Evolutionary conservation across 2,888 invertebrate species (phyloP), one percentile per base, ranked within the genome.

Genomic region (Eilema caniola): DNA sequence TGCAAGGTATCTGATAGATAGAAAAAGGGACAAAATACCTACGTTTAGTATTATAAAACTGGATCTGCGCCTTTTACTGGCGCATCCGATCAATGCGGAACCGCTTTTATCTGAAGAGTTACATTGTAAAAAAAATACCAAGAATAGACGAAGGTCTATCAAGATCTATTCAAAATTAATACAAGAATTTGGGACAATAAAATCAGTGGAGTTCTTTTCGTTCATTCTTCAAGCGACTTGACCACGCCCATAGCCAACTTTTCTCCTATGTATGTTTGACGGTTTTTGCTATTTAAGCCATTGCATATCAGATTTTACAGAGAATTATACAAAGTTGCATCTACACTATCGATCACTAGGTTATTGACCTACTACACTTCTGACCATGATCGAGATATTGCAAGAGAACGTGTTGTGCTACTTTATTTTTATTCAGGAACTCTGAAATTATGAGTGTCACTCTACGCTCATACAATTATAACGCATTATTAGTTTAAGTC

Each of bases 71-170:
- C 56, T 25, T 12, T 24, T 56, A 65, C 53, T 69, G 20, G 65
- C 69, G 69, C 69, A 69, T 20, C 63, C 65, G 65, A 69, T 69
- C 69, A 69, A 65, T 69, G 69, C 47, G 65, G 12, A 65, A 69
- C 47, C 47, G 41, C 57, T 41, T n/a, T 24, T 47, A 37, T 25
- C 10, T 5, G 33, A 12, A 33, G 11, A 47, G 28, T 24, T 47
- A 47, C 31, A 41, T 14, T 31, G 16, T 1, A 41, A 47, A 23
- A 31, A 62, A 24, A 41, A 37, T 12, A 12, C 41, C 41, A 41
- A 41, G 16, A 41, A 11, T 25, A n/a, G 8, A 16, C 24, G 2
- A 10, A 62, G 41, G 41, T 62, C 24, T 16, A 62, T 41, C 41
- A 25, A 62, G 20, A 41, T 41, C 24, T 20, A 41, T 41, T 62